A percentile compares a stretch with the other conserved stretches of the same genome.
Evolutionary conservation across 2,113 vertebrate genomes (phyloP).

Genomic region (Siphamia tubifer): DNA sequence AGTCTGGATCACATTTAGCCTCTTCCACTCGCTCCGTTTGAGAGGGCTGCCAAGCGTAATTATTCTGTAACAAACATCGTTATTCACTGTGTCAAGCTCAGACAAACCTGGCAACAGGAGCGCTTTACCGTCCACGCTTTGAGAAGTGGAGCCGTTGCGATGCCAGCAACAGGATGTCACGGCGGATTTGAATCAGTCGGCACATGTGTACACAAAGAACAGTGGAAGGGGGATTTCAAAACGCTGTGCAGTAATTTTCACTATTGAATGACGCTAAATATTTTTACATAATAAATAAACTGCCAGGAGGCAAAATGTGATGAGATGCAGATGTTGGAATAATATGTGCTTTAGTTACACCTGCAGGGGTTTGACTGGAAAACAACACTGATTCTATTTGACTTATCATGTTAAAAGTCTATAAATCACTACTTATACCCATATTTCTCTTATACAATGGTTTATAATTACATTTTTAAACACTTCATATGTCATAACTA

Average conservation of each 20-base stretch:
- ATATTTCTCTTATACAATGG: no score
- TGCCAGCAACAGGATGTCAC: not conserved
- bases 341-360: not conserved
- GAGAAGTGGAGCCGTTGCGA: not conserved
- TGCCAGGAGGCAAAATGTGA: not conserved
- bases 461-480: no score
- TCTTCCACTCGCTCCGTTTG: not conserved
- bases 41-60: not conserved
- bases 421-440: no score
- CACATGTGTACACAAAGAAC: not conserved
- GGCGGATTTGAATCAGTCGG: not conserved
- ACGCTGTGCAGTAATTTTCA: not conserved
- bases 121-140: not conserved
- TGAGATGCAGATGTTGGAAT: conserved; percentile 1
- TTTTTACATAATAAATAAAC: not conserved
- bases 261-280: not conserved
- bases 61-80: not conserved
- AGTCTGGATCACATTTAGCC: not conserved
- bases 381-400: no score
- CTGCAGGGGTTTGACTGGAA: no score
- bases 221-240: not conserved
- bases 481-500: no score
- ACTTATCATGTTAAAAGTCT: no score
- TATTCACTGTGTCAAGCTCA: not conserved
- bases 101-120: not conserved